Base-by-base conservation (phyloP, 1,140 invertebrate genomes). In the Cryptotermes secundus region DNA sequence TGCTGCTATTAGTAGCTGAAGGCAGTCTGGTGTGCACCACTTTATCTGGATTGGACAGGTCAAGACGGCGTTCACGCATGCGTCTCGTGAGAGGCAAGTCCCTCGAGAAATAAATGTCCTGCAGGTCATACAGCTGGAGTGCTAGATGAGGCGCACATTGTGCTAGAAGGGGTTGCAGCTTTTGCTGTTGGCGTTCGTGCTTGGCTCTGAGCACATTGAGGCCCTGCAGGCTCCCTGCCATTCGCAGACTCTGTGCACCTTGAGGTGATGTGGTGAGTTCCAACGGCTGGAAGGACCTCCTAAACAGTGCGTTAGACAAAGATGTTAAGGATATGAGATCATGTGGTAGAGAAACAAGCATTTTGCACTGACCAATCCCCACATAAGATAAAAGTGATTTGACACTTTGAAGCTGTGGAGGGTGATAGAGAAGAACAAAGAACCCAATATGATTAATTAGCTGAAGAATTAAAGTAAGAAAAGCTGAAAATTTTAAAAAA, bases 211-310 rank as follows among this genome's bases (percentile, higher is more conserved):
- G 84, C 38, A 80, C 49, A 6, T 82, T 34, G 34, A 82, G 84
- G 26, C 83, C 45, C 80, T 34, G 83, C 16, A 79, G 79, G 72
- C 81, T 31, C 36, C 42, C 38, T 16, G 35, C 2, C 42, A 1
- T 34, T 0, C 81, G 24, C 35, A 38, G 81, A 14, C 81, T 31
- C 22, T 31, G 81, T 3, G 35, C 34, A 7, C 9, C 22, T 12
- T 12, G 12, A 34, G 26, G 10, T 9, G n/a, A n/a, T n/a, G 80
- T 1, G 10, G 49, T 35, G 24, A 24, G 2, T 16, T 36, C 26
- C 42, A 24, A 83, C 81, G 85, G 34, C 87, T 85, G 65, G 90
- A 89, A 79, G 90, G 89, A 88, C 92, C 92, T 10, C 59, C 59
- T 72, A 31, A 49, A 49, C 3, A 14, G 59, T 9, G 59, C 59